These are phyloP conservation scores for Parauchenoglanis ngamensis DNA, from an alignment of 2,797 vertebrate species.

Conservation along the genomic window DNA sequence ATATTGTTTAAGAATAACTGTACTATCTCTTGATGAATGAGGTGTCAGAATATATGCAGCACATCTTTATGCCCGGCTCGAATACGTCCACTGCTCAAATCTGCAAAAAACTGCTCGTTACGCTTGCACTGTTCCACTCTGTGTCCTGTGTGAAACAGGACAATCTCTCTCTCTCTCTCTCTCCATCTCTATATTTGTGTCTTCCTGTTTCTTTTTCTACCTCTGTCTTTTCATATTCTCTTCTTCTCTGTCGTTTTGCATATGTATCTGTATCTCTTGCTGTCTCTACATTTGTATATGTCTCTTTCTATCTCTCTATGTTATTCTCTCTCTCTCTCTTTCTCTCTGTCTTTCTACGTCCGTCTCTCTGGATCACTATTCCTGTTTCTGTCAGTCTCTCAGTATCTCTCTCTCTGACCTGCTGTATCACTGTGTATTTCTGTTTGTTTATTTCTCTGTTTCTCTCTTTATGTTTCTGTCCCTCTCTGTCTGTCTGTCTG, in stretches of 20 bases:
- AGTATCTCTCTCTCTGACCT: background rate
- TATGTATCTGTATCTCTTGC: background rate
- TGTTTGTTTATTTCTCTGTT: background rate
- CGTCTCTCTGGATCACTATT: background rate
- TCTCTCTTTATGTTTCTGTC: background rate
- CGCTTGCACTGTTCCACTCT: background rate
- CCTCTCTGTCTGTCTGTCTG: background rate
- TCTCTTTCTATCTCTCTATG: background rate
- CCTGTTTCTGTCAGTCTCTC: background rate
- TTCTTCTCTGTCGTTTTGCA: background rate
- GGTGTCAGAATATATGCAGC: background rate
- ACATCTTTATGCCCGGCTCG: background rate
- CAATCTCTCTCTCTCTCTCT: background rate
- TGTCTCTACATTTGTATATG: background rate
- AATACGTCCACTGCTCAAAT: background rate
- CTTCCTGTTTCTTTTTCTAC: background rate
- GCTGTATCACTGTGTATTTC: background rate
- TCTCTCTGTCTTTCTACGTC: background rate
- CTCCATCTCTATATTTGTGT: background rate
- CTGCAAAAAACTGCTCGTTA: background rate
- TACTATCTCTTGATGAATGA: background rate
- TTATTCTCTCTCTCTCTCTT: background rate
- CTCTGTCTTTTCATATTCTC: background rate
- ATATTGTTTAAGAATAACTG: background rate
- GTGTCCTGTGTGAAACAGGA: background rate